Percentiles rank a stretch among this genome's conserved stretches.
Conservation (phyloP, 1,140 invertebrate genomes). For the Danaus melanippus region DNA sequence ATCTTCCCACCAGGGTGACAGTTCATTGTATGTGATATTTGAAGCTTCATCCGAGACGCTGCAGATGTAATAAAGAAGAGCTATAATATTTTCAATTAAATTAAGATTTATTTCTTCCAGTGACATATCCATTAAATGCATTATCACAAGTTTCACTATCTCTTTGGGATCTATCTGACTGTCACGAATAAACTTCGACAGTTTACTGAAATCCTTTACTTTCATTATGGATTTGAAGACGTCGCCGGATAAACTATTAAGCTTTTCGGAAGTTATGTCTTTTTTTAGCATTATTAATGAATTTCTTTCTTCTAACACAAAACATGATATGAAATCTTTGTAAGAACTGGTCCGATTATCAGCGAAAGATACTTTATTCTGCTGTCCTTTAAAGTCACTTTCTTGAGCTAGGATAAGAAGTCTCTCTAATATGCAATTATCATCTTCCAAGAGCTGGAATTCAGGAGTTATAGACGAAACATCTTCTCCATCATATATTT, state of each 20-base stretch:
- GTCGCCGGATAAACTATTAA: constrained; percentile 71
- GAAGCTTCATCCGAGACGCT: constrained; percentile 54
- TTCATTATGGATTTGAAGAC: constrained; percentile 76
- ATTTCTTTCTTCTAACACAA: constrained; percentile 68
- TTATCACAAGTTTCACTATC: constrained; percentile 77
- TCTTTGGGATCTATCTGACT: constrained; percentile 74
- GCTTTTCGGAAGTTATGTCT: constrained; percentile 47
- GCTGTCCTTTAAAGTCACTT: constrained; percentile 50
- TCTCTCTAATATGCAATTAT: constrained; percentile 58
- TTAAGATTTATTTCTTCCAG: constrained; percentile 66
- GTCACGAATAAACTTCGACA: constrained; percentile 68
- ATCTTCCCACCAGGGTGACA: constrained; percentile 83
- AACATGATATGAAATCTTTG: constrained; percentile 65
- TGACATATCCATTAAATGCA: constrained; percentile 76
- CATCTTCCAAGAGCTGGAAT: constrained; percentile 55
- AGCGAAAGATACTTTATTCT: constrained; percentile 54
- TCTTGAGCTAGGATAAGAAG: constrained; percentile 56
- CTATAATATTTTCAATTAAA: constrained; percentile 69
- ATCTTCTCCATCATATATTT: constrained; percentile 10
- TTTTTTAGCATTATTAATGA: constrained; percentile 51
- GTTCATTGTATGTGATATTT: constrained; percentile 75
- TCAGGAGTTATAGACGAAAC: constrained; percentile 6
- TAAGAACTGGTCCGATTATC: constrained; percentile 36
- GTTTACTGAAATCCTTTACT: constrained; percentile 63
- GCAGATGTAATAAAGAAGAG: constrained; percentile 61